phyloP scores from a whole-genome alignment of 2,888 invertebrate genomes.

The Trypoxylon attenuatum region DNA sequence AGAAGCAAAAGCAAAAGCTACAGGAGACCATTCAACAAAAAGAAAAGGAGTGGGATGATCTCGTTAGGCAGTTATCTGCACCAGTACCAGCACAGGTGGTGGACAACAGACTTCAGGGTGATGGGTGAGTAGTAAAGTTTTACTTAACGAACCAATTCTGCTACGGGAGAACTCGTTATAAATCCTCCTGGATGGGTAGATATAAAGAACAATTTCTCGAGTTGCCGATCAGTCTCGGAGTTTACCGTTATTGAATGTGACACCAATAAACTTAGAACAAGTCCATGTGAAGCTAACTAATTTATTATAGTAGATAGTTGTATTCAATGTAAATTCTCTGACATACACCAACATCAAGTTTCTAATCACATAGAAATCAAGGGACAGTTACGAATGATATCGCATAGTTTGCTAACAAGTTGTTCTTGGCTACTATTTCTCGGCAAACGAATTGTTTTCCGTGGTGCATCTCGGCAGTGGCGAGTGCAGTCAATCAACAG shows the following conservation, averaged over 20 bases:
- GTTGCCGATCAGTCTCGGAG: no score
- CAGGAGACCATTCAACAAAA: conserved; percentile 78
- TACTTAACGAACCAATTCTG: neutral
- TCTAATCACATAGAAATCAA: no score
- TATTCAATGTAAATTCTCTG: no score
- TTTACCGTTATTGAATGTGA: no score
- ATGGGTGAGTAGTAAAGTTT: conserved; percentile 73
- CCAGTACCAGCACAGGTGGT: conserved; percentile 64
- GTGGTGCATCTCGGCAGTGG: conserved; percentile 11
- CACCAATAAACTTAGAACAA: no score
- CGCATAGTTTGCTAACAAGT: conserved; percentile 28
- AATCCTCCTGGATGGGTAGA: neutral
- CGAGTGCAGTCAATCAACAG: conserved; percentile 28
- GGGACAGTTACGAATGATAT: no score
- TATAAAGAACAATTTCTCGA: neutral
- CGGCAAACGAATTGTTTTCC: conserved; percentile 25
- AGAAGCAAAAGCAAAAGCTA: conserved; percentile 83
- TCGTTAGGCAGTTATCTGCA: conserved; percentile 75
- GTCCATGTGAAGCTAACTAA: no score
- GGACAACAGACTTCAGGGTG: conserved; percentile 75
- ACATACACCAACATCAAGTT: no score
- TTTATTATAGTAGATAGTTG: neutral
- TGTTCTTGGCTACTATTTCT: conserved; percentile 13
- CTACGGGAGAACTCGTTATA: neutral
- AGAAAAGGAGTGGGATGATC: conserved; percentile 77